These are phyloP conservation scores for Cichlasoma orientale DNA, from an alignment of 2,797 vertebrate genomes.

Conservation along the genomic window DNA sequence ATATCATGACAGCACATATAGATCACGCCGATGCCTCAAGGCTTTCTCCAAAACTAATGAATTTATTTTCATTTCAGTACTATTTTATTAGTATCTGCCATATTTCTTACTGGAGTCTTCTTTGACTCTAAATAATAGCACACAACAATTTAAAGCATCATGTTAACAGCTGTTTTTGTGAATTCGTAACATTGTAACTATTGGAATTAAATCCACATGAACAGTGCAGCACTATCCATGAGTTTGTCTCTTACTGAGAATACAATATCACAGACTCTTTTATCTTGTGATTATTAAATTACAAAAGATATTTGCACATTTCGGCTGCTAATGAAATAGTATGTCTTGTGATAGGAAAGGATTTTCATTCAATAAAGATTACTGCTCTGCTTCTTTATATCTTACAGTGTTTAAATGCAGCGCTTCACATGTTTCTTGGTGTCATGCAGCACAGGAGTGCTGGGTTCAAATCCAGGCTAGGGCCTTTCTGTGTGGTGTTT, in stretches of 20 bases:
- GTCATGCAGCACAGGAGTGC: background rate
- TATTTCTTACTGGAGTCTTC: conserved; percentile 32
- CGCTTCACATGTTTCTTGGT: background rate
- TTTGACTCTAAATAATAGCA: conserved; percentile 22
- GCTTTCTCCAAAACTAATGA: conserved; percentile 56
- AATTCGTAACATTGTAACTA: background rate
- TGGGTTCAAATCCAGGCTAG: background rate
- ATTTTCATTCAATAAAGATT: background rate
- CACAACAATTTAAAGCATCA: background rate
- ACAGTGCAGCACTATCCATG: accelerated
- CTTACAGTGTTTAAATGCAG: background rate
- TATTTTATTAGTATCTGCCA: conserved; percentile 48
- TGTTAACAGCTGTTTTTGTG: conserved; percentile 7
- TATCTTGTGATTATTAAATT: background rate
- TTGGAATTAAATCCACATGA: background rate
- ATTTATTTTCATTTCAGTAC: conserved; percentile 52
- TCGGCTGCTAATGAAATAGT: background rate
- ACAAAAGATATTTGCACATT: background rate
- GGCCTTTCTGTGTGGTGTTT: background rate
- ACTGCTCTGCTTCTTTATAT: background rate
- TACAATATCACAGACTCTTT: background rate
- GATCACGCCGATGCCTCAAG: conserved; percentile 61
- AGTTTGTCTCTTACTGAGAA: background rate
- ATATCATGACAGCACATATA: conserved; percentile 68
- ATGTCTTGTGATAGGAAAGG: background rate